Conservation (phyloP, 2,113 vertebrate species). For the Pontoporia blainvillei region DNA sequence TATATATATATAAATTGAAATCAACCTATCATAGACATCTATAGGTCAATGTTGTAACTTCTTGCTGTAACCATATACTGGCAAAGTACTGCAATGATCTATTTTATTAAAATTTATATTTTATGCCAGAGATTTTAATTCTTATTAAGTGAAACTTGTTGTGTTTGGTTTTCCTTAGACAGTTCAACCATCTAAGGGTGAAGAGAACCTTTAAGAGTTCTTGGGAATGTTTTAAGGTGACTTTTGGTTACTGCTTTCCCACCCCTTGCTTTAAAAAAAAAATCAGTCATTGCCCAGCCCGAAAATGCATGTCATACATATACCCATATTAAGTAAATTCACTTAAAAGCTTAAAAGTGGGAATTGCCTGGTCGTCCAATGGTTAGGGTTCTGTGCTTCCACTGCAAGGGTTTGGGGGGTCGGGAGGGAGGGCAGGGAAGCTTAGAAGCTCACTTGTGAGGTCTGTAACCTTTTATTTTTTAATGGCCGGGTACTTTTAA, state of each 20-base stretch:
- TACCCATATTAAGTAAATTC: not conserved
- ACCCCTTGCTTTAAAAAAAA: not conserved
- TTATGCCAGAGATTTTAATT: not conserved
- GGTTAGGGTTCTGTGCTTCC: not conserved
- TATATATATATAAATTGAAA: not conserved
- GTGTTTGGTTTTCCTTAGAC: not conserved
- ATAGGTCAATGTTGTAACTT: not conserved
- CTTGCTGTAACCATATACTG: not conserved
- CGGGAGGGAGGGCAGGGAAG: not conserved
- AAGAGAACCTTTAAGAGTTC: constrained; percentile 2
- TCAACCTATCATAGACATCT: not conserved
- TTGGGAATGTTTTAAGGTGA: constrained; percentile 1
- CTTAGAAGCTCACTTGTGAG: not conserved
- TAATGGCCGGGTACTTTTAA: not conserved
- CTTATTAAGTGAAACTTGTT: not conserved
- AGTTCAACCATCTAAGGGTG: not conserved
- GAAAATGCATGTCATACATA: not conserved
- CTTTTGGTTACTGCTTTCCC: not conserved
- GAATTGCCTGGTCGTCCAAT: not conserved
- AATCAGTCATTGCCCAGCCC: not conserved
- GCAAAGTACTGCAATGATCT: not conserved
- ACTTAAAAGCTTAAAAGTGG: not conserved
- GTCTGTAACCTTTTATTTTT: not conserved
- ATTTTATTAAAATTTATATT: not conserved
- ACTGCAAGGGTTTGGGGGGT: no score